phyloP scores from a whole-genome alignment of 2,888 invertebrate species.

The Ceramica pisi region DNA sequence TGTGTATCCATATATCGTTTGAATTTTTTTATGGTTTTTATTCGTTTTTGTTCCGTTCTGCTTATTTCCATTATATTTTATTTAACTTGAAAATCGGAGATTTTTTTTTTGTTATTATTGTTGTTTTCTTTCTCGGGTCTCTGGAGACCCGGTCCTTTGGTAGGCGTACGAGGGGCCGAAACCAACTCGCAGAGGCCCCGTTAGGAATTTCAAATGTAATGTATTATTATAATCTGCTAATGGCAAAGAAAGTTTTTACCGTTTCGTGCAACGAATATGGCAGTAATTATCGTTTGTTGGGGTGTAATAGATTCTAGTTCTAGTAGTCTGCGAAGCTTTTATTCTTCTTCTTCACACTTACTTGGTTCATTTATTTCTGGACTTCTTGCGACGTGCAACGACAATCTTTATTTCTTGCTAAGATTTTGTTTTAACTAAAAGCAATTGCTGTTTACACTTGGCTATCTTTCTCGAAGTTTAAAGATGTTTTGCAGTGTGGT shows the following conservation, averaged over 20 bases:
- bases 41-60: too few species aligned
- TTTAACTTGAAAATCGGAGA: too few species aligned
- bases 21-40: too few species aligned
- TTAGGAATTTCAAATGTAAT: too few species aligned
- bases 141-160: too few species aligned
- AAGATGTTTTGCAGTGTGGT: too few species aligned
- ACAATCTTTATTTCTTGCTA: slow-evolving; percentile 3
- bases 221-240: slow-evolving; percentile 87
- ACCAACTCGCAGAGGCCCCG: too few species aligned
- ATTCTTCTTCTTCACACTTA: slow-evolving; percentile 21
- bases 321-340: slow-evolving; percentile 41
- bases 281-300: slow-evolving; percentile 69
- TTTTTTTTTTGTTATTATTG: too few species aligned
- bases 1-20: too few species aligned
- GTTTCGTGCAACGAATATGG: slow-evolving; percentile 71
- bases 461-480: background rate
- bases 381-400: slow-evolving; percentile 23
- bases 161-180: too few species aligned
- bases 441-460: background rate
- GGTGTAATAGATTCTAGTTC: slow-evolving; percentile 56
- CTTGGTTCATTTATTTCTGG: slow-evolving; percentile 35
- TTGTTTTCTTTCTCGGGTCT: too few species aligned
- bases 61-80: too few species aligned
- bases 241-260: slow-evolving; percentile 77
- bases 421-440: slow-evolving; percentile 6